Percentiles rank a stretch among this genome's conserved stretches.
Conservation (phyloP, 1,140 invertebrate species). For the Rhopalosiphum padi region DNA sequence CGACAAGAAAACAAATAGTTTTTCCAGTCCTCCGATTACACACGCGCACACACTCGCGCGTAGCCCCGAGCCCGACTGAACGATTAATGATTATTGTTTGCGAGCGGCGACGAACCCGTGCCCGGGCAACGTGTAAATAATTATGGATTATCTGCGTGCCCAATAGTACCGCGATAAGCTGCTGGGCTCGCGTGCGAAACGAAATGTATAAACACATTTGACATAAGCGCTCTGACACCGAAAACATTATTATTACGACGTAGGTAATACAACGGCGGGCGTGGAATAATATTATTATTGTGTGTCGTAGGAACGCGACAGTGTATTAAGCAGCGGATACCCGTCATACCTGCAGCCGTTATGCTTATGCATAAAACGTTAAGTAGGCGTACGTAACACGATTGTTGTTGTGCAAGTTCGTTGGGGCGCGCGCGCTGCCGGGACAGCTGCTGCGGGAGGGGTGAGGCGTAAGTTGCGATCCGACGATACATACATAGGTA, state of each 20-base stretch:
- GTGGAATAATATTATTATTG: neutral
- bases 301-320: neutral
- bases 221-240: neutral
- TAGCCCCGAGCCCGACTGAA: neutral
- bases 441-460: neutral
- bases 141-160: constrained; percentile 5
- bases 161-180: neutral
- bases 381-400: neutral
- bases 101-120: neutral
- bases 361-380: too few species aligned
- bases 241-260: neutral
- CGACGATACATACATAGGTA: neutral
- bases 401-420: neutral
- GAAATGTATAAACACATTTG: neutral
- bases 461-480: neutral
- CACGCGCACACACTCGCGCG: too few species aligned
- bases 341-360: neutral
- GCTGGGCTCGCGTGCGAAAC: neutral
- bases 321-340: neutral
- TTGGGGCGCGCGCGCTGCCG: neutral
- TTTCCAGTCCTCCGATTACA: neutral
- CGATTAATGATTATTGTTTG: neutral
- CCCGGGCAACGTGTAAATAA: neutral
- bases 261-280: neutral
- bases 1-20: neutral